These are phyloP conservation scores for Turritopsis rubra DNA, from an alignment of 30 jellyfish, hydroid and myxozoan species.

Conservation along the genomic window DNA sequence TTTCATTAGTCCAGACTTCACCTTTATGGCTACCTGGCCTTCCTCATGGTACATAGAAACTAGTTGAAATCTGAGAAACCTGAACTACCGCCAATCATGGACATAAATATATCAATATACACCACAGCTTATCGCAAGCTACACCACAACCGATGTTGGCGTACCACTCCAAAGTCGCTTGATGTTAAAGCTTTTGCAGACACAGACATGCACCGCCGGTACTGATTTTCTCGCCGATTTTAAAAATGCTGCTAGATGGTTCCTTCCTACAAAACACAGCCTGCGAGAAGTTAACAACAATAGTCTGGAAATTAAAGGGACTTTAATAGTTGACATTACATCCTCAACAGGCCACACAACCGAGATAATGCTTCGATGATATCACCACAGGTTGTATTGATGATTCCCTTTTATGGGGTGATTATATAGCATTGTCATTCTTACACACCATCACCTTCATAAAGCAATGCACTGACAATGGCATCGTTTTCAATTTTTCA, in stretches of 20 bases:
- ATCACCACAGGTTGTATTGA: background rate
- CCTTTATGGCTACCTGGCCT: background rate
- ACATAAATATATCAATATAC: background rate
- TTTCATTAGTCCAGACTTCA: no score
- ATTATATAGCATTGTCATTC: constrained; percentile 3
- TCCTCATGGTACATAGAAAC: background rate
- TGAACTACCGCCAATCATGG: background rate
- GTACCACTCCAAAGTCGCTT: background rate
- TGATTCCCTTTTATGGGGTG: constrained; percentile 26
- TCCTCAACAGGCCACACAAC: constrained; percentile 15
- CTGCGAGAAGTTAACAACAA: background rate
- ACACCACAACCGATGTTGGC: background rate
- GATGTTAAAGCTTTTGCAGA: background rate
- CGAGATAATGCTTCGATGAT: background rate
- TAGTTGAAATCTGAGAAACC: background rate
- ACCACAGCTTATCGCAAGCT: background rate
- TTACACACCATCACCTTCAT: constrained; percentile 12
- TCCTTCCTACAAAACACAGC: background rate
- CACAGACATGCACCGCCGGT: background rate
- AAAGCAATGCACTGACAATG: constrained; percentile 2
- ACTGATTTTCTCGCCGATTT: background rate
- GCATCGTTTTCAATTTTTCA: constrained; percentile 23
- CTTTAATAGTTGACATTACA: background rate
- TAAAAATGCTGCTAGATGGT: background rate
- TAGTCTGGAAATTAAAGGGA: background rate